Conservation (phyloP, 2,797 vertebrate species). For the Myiotriccus ornatus region DNA sequence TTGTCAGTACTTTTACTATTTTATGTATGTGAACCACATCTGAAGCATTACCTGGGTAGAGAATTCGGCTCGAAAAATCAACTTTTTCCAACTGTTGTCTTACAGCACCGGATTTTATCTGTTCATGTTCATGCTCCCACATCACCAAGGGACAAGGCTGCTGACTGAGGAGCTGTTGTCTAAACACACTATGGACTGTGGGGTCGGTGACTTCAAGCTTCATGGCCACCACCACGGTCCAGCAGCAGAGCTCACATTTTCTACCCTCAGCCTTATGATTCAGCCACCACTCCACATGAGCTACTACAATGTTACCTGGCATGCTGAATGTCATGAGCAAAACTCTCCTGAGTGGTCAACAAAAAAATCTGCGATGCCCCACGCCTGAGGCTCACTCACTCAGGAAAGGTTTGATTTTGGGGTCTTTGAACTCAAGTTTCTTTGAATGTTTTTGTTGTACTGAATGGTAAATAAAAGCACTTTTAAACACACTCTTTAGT, state of each 20-base stretch:
- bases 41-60: background rate
- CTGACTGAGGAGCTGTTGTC: background rate
- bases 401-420: background rate
- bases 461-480: background rate
- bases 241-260: background rate
- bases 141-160: background rate
- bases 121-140: background rate
- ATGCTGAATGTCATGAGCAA: background rate
- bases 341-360: background rate
- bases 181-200: background rate
- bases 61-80: background rate
- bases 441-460: background rate
- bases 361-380: background rate
- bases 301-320: background rate
- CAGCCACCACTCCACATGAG: background rate
- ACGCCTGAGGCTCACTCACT: background rate
- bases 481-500: background rate
- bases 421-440: background rate
- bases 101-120: background rate
- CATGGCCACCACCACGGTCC: background rate
- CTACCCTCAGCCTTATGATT: background rate
- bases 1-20: background rate
- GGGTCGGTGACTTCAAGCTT: background rate
- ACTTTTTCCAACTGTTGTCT: background rate
- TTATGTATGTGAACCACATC: background rate